A percentile compares a stretch with the other conserved stretches of the same genome.
Evolutionary conservation across 2,797 vertebrate genomes (phyloP).

Genomic region (Bucorvus abyssinicus): DNA sequence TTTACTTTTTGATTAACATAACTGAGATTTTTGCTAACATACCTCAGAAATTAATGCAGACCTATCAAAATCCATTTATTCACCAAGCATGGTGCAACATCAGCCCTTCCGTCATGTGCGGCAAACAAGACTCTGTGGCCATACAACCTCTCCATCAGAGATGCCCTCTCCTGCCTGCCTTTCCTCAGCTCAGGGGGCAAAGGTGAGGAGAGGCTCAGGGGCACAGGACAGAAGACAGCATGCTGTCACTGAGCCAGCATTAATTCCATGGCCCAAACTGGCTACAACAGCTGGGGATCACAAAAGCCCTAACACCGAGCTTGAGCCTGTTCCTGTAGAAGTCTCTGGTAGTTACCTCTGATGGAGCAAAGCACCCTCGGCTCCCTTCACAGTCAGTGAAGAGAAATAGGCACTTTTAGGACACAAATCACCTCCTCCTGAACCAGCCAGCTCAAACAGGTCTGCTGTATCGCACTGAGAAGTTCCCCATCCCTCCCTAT

Average conservation of each 20-base stretch:
- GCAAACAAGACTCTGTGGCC: accelerated
- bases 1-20: neutral
- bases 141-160: neutral
- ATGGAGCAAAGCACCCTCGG: neutral
- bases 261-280: neutral
- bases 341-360: neutral
- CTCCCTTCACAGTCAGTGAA: neutral
- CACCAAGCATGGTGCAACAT: neutral
- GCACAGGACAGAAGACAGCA: neutral
- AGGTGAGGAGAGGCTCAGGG: neutral
- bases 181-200: neutral
- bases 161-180: neutral
- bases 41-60: neutral
- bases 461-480: neutral
- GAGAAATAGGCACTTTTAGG: neutral
- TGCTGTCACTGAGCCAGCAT: neutral
- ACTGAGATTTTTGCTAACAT: neutral
- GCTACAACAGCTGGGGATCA: neutral
- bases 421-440: neutral
- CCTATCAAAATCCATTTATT: neutral
- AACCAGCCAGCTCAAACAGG: neutral
- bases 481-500: neutral
- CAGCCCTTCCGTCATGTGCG: accelerated
- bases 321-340: neutral
- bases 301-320: neutral